These are phyloP conservation scores for Zaprionus kolodkinae DNA, from an alignment of 1,140 invertebrate genomes.

Conservation along the genomic window DNA sequence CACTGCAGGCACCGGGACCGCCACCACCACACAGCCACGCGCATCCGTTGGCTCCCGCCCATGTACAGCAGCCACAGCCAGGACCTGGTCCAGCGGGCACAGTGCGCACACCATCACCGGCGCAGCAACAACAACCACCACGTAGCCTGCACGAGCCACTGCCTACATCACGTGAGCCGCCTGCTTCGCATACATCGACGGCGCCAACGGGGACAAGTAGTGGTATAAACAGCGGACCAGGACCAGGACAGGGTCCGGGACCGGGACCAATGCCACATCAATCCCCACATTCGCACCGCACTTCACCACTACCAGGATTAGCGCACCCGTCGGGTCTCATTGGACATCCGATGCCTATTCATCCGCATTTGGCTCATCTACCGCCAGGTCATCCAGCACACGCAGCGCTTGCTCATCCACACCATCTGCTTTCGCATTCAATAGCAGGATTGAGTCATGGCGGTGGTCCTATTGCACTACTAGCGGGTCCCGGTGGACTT, in stretches of 20 bases:
- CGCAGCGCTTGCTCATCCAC: slow-evolving; percentile 73
- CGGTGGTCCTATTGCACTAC: slow-evolving; percentile 71
- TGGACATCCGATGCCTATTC: slow-evolving; percentile 79
- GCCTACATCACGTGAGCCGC: slow-evolving; percentile 67
- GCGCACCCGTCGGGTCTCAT: slow-evolving; percentile 71
- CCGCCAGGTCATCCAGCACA: slow-evolving; percentile 82
- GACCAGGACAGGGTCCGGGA: slow-evolving; percentile 37
- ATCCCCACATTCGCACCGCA: slow-evolving; percentile 76
- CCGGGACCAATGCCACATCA: slow-evolving; percentile 61
- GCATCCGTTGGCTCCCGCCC: slow-evolving; percentile 58
- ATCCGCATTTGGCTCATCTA: slow-evolving; percentile 78
- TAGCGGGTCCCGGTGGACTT: slow-evolving; percentile 74
- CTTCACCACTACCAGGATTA: slow-evolving; percentile 74
- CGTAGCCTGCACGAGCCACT: slow-evolving; percentile 66
- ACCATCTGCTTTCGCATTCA: slow-evolving; percentile 77
- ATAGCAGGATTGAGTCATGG: slow-evolving; percentile 75
- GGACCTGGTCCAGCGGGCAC: slow-evolving; percentile 82
- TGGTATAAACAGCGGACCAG: slow-evolving; percentile 23
- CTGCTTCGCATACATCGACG: slow-evolving; percentile 63
- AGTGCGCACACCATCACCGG: slow-evolving; percentile 78
- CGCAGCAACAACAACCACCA: slow-evolving; percentile 69
- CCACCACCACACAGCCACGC: slow-evolving; percentile 61
- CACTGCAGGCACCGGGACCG: slow-evolving; percentile 72
- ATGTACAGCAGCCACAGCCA: slow-evolving; percentile 84
- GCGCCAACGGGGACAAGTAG: slow-evolving; percentile 50